Base-by-base conservation (phyloP, 2,888 invertebrate genomes). In the Cacoxenus indagator region DNA sequence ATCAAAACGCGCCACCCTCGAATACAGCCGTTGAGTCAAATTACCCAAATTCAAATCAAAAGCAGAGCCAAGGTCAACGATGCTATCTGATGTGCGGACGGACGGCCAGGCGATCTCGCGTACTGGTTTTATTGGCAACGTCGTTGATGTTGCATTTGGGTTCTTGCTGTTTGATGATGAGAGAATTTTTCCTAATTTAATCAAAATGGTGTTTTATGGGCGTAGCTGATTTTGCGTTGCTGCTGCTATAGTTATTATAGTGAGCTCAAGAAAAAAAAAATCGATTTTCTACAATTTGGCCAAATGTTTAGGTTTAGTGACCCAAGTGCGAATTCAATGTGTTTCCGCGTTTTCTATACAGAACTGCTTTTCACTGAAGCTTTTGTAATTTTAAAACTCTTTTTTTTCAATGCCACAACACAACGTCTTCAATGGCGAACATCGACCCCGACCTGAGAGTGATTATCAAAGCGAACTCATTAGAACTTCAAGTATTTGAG, bases 241-340 rank as follows among this genome's bases (percentile, higher is more conserved):
- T 51, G 24, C 29, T 67, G 46, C 17, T 17, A 45, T 68, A 37
- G 31, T 9, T 62, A 54, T 67, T 46, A 64, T 46, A 19, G 26
- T 43, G 19, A 67, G 54, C 43, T 64, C 65, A 17, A 4, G 43
- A 37, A 22, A 14, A 17, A n/a, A 43, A 8, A 4, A 64, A n/a
- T 26, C 29, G 46, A 11, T 24, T 17, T 14, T 61, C n/a, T 37
- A 61, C 31, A 17, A 24, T 54, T 29, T 45, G 14, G 45, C 29
- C 62, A 70, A 77, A 67, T 74, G 71, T n/a, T n/a, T n/a, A n/a
- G 75, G 83, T 83, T 81, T 83, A 82, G 74, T 78, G 83, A 78
- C 83, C 82, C 73, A 17, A 61, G 22, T 61, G 61, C 29, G 22
- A 5, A 31, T 24, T 43, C 19, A 37, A 37, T 43, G 37, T 57